Evolutionary conservation across 2,797 vertebrate genomes (phyloP).

Genomic region (Myotis planiceps): DNA sequence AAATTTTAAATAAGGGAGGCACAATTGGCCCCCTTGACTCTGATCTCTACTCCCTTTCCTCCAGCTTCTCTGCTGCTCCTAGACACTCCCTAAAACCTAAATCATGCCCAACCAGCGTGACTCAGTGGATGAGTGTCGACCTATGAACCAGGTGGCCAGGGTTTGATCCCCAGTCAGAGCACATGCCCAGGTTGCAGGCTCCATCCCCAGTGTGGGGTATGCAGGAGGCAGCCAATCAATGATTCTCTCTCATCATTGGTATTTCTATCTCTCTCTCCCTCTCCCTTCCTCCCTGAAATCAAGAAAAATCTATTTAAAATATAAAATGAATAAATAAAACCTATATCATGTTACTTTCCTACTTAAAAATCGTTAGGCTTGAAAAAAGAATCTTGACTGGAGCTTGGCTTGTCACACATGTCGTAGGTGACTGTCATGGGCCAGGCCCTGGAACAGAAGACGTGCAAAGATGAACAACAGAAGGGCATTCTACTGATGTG

Average conservation of each 20-base stretch:
- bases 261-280: too few species aligned
- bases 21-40: neutral
- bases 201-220: too few species aligned
- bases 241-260: too few species aligned
- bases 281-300: too few species aligned
- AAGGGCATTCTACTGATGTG: neutral
- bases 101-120: neutral
- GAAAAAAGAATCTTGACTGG: neutral
- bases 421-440: neutral
- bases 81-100: neutral
- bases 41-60: neutral
- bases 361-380: slow-evolving; percentile 4
- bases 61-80: neutral
- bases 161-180: too few species aligned
- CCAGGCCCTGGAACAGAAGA: neutral
- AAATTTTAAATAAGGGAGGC: neutral
- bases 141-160: too few species aligned
- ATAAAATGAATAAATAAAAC: neutral
- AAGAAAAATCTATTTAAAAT: too few species aligned
- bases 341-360: neutral
- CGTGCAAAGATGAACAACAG: neutral
- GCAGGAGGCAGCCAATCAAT: too few species aligned
- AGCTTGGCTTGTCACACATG: neutral
- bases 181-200: too few species aligned
- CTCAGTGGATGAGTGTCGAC: too few species aligned